Base-by-base conservation (phyloP, 1,140 invertebrate species). In the Conus betulinus region DNA sequence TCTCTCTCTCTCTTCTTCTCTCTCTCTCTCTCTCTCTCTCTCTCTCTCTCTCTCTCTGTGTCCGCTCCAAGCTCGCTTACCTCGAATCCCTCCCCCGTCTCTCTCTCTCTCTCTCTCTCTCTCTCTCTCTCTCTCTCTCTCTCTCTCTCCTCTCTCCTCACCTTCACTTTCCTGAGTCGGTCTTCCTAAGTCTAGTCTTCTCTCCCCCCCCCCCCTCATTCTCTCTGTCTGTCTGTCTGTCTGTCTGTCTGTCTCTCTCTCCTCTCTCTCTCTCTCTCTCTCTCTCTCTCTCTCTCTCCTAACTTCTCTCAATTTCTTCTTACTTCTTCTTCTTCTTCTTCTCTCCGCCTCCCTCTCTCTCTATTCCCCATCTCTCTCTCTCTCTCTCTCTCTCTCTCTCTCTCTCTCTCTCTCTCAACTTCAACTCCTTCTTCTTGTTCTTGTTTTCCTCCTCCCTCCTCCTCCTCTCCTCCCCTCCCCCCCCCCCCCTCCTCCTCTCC, bases 11-110 rank as follows among this genome's bases (percentile, higher is more conserved):
- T 74, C 71, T 74, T 23, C 23, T 23, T 84, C 52, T 84, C 82
- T 82, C 82, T 84, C 52, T 84, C 53, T 84, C 82, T 84, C 52
- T 55, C 52, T 84, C 82, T 84, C 82, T 84, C 82, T 84, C 82
- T 84, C 82, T 84, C 82, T 52, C 52, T 84, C 82, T 53, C 52
- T 84, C 79, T 74, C 71, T 39, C 39, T 39, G 0, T 39, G 39
- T 39, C 39, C 3, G 39, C 39, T 39, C 39, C 39, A 39, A 39
- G 39, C 39, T 39, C 39, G 39, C 39, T 39, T 39, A 39, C 39
- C 39, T 39, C 39, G 39, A 39, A 39, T 39, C 39, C 39, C 39
- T 39, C 39, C 39, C 39, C 39, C 39, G 39, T 39, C 39, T 74
- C 71, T 74, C 71, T 74, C 3, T 74, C 3, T 74, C 3, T 74